These are phyloP conservation scores for Ips typographus DNA, from an alignment of 1,140 invertebrate genomes.

Conservation along the genomic window DNA sequence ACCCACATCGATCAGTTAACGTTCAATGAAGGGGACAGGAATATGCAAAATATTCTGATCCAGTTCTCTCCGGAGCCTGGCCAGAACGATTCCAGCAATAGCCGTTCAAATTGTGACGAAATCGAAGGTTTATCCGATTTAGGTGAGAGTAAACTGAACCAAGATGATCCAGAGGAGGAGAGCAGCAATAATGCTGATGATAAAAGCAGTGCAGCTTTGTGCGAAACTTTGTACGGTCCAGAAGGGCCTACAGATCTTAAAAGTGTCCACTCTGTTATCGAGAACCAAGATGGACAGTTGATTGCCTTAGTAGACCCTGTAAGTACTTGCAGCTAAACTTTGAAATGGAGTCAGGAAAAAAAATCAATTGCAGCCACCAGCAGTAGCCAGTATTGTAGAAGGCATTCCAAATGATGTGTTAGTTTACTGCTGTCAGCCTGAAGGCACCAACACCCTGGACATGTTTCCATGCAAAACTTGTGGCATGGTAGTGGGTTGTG, in stretches of 20 bases:
- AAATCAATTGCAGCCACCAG: not conserved
- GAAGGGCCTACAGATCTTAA: not conserved
- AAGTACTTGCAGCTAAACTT: not conserved
- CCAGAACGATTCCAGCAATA: too few species aligned
- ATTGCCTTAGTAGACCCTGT: not conserved
- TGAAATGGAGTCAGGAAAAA: not conserved
- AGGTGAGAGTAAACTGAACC: too few species aligned
- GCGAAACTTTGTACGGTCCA: not conserved
- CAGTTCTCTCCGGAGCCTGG: too few species aligned
- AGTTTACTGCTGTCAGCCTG: constrained; percentile 23
- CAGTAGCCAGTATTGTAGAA: constrained; percentile 9
- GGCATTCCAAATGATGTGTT: constrained; percentile 26
- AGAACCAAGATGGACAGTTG: not conserved
- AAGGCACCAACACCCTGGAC: constrained; percentile 6
- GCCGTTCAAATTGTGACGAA: too few species aligned
- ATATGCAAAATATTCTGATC: too few species aligned
- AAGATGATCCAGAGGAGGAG: not conserved
- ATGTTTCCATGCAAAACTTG: constrained; percentile 32
- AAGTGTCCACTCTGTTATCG: not conserved
- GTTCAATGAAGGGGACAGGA: too few species aligned
- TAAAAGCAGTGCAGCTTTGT: not conserved
- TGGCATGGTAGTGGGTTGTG: constrained; percentile 22
- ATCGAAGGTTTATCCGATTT: too few species aligned
- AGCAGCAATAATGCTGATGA: not conserved
- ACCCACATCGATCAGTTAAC: too few species aligned